Percentiles rank a stretch among this genome's conserved stretches.
phyloP scores from a whole-genome alignment of 2,797 vertebrate genomes.

The Gorsachius magnificus region DNA sequence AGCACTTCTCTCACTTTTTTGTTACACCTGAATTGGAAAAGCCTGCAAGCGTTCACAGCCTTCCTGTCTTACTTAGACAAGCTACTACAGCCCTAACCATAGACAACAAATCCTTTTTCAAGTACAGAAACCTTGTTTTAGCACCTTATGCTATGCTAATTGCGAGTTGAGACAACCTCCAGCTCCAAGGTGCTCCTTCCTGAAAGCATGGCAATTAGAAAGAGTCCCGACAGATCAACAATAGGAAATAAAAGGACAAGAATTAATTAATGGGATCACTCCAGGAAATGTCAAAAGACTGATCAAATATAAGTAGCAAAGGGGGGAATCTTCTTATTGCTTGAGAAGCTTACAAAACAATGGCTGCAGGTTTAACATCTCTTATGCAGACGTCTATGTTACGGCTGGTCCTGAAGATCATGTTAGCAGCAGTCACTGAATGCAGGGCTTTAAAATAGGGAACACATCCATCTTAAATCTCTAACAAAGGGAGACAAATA shows the following conservation, averaged over 20 bases:
- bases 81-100: neutral
- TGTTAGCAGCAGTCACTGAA: neutral
- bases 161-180: neutral
- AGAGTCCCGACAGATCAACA: neutral
- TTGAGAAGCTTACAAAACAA: neutral
- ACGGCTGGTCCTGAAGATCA: neutral
- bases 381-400: neutral
- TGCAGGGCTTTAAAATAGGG: neutral
- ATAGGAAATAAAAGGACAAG: neutral
- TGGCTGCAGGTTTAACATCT: neutral
- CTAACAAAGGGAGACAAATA: neutral
- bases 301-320: neutral
- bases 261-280: neutral
- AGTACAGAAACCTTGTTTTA: neutral
- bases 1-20: neutral
- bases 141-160: neutral
- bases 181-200: neutral
- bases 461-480: neutral
- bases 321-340: neutral
- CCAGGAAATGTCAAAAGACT: neutral
- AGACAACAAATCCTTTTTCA: neutral
- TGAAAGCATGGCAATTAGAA: neutral
- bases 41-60: neutral
- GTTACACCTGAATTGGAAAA: neutral
- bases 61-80: neutral